Percentiles rank a stretch among this genome's conserved stretches.
Conservation (phyloP, 2,888 invertebrate genomes). For the Romanomermis culicivorax region DNA sequence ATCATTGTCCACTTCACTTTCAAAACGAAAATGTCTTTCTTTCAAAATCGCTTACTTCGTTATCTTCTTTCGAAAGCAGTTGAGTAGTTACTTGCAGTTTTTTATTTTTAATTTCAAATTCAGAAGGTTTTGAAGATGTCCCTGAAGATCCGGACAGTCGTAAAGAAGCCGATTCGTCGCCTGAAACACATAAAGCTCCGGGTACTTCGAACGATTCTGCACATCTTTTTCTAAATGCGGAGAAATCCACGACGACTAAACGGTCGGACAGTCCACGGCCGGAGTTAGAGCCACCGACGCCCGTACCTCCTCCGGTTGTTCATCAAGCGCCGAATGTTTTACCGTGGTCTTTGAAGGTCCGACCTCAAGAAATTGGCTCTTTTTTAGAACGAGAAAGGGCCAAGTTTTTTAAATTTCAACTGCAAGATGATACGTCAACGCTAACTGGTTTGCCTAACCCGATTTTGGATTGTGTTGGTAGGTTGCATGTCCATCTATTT, state of each 20-base stretch:
- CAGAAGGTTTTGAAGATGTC: constrained; percentile 4
- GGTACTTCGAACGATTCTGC: no score
- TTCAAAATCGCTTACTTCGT: no score
- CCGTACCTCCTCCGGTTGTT: not conserved
- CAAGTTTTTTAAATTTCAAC: constrained; percentile 43
- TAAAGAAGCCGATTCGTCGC: not conserved
- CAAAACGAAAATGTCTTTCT: no score
- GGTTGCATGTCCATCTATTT: constrained; percentile 27
- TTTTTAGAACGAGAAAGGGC: constrained; percentile 48
- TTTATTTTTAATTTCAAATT: no score
- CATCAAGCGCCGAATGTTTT: constrained; percentile 37
- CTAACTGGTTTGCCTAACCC: constrained; percentile 85
- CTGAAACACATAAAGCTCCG: no score
- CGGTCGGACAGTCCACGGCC: not conserved
- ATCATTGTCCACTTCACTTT: no score
- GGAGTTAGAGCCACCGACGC: not conserved
- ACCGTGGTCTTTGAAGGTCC: constrained; percentile 92
- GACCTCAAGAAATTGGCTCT: constrained; percentile 72
- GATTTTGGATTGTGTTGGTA: constrained; percentile 81
- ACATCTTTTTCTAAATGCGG: no score
- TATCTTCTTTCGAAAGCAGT: no score
- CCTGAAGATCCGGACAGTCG: not conserved
- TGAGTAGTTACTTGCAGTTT: no score
- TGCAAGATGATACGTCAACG: constrained; percentile 57
- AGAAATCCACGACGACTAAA: constrained; percentile 13